These are phyloP conservation scores for Eumaeus atala DNA, from an alignment of 1,140 invertebrate genomes.

Conservation along the genomic window DNA sequence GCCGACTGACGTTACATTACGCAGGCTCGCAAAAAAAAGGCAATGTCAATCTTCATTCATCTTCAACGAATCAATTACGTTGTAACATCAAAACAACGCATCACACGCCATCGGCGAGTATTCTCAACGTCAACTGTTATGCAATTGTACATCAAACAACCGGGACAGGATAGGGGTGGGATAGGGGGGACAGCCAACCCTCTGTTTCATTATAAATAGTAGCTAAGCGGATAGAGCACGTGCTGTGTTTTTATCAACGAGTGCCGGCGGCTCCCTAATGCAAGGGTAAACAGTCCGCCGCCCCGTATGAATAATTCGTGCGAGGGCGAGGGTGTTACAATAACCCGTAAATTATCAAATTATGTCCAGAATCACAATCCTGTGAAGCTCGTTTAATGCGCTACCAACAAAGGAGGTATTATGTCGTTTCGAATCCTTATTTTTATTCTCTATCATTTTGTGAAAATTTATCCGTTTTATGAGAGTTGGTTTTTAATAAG, in stretches of 20 bases:
- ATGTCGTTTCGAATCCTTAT: slow-evolving; percentile 18
- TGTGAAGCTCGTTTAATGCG: slow-evolving; percentile 11
- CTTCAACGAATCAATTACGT: background rate
- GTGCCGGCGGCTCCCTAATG: slow-evolving; percentile 43
- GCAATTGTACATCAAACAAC: slow-evolving; percentile 16
- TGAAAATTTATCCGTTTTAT: too few relatives aligned
- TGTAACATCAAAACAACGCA: slow-evolving; percentile 26
- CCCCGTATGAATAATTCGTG: slow-evolving; percentile 63
- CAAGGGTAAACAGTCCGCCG: slow-evolving; percentile 55
- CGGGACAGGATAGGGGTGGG: slow-evolving; percentile 42
- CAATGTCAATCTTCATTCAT: too few relatives aligned
- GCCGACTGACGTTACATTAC: too few relatives aligned
- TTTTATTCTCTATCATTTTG: too few relatives aligned
- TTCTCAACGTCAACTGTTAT: slow-evolving; percentile 17
- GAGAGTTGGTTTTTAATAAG: too few relatives aligned
- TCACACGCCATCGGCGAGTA: too few relatives aligned
- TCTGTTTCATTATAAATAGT: slow-evolving; percentile 58
- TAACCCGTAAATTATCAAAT: slow-evolving; percentile 64
- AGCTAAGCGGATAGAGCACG: slow-evolving; percentile 62
- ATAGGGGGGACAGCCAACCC: slow-evolving; percentile 10
- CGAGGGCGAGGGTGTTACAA: slow-evolving; percentile 50
- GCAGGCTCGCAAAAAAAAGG: too few relatives aligned
- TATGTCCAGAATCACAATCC: slow-evolving; percentile 32
- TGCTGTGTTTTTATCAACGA: slow-evolving; percentile 66
- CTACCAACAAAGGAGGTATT: background rate